Conservation (phyloP, 1,140 invertebrate genomes). For the Nymphalis io region DNA sequence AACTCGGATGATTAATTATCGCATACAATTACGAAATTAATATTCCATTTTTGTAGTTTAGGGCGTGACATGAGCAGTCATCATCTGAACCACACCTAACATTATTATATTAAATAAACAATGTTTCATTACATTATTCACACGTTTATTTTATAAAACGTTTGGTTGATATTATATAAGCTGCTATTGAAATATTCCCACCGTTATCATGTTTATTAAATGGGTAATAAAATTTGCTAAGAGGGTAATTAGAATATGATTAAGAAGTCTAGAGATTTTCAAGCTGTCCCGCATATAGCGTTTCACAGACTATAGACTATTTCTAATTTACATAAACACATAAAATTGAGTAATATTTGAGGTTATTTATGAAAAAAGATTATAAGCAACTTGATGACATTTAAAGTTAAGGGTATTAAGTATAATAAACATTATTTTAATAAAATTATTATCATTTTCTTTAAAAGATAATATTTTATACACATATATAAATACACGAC, state of each 20-base stretch:
- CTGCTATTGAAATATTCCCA: conserved; percentile 13
- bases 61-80: conserved; percentile 41
- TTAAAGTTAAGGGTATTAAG: too few species aligned
- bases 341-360: too few species aligned
- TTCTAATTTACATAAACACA: too few species aligned
- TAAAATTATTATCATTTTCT: too few species aligned
- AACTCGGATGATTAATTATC: conserved; percentile 45
- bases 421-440: too few species aligned
- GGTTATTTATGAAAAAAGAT: too few species aligned
- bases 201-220: conserved; percentile 24
- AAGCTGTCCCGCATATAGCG: too few species aligned
- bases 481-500: too few species aligned
- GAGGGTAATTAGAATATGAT: conserved; percentile 20
- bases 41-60: conserved; percentile 39
- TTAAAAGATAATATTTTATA: too few species aligned
- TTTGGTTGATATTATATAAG: conserved; percentile 13
- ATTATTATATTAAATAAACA: conserved; percentile 49
- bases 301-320: neutral
- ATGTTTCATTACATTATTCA: conserved; percentile 43
- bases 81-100: conserved; percentile 38
- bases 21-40: conserved; percentile 48
- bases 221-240: conserved; percentile 19
- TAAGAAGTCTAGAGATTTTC: conserved; percentile 5
- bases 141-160: conserved; percentile 40
- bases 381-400: too few species aligned